These are phyloP conservation scores for Agrochola circellaris DNA, from an alignment of 2,888 invertebrate genomes.

Conservation along the genomic window DNA sequence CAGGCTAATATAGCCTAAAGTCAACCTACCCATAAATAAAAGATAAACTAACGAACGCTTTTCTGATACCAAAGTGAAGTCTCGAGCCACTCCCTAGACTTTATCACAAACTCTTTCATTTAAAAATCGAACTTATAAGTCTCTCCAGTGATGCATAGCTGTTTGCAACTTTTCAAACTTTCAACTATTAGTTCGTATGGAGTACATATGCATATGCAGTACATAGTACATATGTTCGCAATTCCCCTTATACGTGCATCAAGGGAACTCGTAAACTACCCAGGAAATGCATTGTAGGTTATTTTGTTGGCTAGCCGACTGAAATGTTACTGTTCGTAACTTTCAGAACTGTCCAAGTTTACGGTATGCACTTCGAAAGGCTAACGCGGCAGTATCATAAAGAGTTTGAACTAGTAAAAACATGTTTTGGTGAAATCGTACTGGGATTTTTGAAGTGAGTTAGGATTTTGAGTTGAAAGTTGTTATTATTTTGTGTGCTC, in stretches of 20 bases:
- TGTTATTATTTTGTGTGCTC: constrained; percentile 9
- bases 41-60: background rate
- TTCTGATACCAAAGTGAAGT: background rate
- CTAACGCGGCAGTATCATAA: constrained; percentile 41
- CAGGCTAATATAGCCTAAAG: background rate
- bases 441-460: constrained; percentile 8
- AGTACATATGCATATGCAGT: too few relatives aligned
- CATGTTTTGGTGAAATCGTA: constrained; percentile 50
- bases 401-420: constrained; percentile 48
- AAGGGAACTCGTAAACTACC: constrained; percentile 71
- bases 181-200: constrained; percentile 32
- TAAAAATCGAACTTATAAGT: constrained; percentile 24
- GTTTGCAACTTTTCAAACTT: constrained; percentile 38
- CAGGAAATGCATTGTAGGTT: constrained; percentile 76
- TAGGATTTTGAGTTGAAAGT: background rate
- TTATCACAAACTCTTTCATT: background rate
- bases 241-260: constrained; percentile 52
- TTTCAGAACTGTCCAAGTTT: constrained; percentile 73
- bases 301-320: constrained; percentile 74
- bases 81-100: background rate
- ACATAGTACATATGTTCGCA: constrained; percentile 14
- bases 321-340: constrained; percentile 73
- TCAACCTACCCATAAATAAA: background rate
- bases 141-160: constrained; percentile 29
- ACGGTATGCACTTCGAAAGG: constrained; percentile 66